Base-by-base conservation (phyloP, 2,888 invertebrate genomes). In the Clunio marinus region DNA sequence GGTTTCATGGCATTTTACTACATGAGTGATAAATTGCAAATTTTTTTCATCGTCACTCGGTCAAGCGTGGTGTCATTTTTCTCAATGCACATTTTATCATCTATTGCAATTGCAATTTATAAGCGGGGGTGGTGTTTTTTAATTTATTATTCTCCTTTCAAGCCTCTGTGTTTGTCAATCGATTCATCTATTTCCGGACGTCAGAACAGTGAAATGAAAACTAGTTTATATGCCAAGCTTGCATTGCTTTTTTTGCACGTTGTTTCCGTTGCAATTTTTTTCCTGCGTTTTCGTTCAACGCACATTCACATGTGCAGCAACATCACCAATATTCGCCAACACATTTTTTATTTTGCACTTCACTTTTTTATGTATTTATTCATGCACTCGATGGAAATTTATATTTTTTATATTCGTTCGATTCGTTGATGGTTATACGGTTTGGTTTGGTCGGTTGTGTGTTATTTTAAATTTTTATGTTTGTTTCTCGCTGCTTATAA, bases 11-110 rank as follows among this genome's bases (percentile, higher is more conserved):
- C 57, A n/a, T 25, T 25, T 57, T 24, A 41, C 27, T 25, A 63
- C 63, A 66, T 22, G 66, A 35, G 51, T 66, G 66, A 66, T 66
- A 66, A 66, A 66, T 66, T 66, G 66, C 66, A 66, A 46, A 55
- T 65, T 65, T 45, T 66, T 28, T 20, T 51, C 22, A 22, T 57
- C 25, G 45, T 65, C 63, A 46, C 63, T 51, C 41, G 41, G 22
- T 62, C 20, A 22, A 51, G 57, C 63, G 63, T 22, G 66, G 66
- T 66, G 55, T 66, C 66, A 66, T 32, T 66, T 63, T 63, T 63
- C 24, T 28, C 66, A 13, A 66, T 66, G 51, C 46, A 46, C n/a
- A 13, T 57, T 57, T 25, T 57, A 45, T 45, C 35, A 60, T 62
- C 32, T 25, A 28, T 35, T 17, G n/a, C n/a, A n/a, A n/a, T 32